Evolutionary conservation across 2,888 invertebrate genomes (phyloP), one percentile per base, ranked within the genome.

Genomic region (Acleris cristana): DNA sequence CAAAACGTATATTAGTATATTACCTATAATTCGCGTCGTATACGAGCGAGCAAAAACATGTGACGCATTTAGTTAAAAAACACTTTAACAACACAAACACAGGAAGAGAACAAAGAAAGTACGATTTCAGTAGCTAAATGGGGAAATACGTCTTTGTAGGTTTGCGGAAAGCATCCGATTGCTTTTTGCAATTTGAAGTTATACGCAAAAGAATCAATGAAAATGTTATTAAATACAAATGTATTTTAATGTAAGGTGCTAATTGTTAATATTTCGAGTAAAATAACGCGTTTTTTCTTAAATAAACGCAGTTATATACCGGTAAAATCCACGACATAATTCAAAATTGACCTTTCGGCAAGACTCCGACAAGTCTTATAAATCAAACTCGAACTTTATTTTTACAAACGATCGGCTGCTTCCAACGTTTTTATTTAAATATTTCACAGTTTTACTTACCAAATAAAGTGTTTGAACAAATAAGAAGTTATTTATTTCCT

Each of bases 401-500:
- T 58, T 53, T 54, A 57, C 18, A 3, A 40, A 48, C 16, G 52
- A 67, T 63, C 58, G 58, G 23, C 21, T 49, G 53, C 23, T 54
- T 49, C 21, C 49, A 26, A 12, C 26, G 48, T 58, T 49, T 49
- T 23, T 51, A 65, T 65, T 56, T 34, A 69, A 73, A 75, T 74
- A 66, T 70, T 62, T 64, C 69, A 70, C 69, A 73, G 74, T 73
- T 79, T 80, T 78, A 90, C 91, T 91, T 72, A 92, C 91, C 89
- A 80, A 86, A 83, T 70, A 73, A 63, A 77, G 74, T 78, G 79
- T 75, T 80, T 81, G 80, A 83, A 81, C 80, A 80, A 86, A 83
- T 83, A 83, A 79, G 75, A 81, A 85, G 76, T 83, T 90, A 90
- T 90, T 88, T 90, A 89, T 87, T 88, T 90, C 82, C 80, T 83